Conservation (phyloP, 2,113 vertebrate genomes). For the Crotalus helleri region DNA sequence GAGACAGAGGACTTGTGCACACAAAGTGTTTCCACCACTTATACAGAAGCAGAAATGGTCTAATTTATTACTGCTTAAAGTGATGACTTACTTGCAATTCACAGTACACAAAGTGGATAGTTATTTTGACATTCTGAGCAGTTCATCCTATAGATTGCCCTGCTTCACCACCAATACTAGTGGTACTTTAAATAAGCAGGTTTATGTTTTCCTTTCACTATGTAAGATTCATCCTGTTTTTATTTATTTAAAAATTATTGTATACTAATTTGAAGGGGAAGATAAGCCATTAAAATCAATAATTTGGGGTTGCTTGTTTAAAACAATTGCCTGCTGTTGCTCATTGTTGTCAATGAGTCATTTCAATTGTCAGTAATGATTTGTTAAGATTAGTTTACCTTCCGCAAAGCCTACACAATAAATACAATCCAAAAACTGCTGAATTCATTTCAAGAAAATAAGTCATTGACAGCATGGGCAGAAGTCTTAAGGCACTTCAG, state of each 20-base stretch:
- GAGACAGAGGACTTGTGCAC: neutral
- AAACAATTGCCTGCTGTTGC: neutral
- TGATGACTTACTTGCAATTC: neutral
- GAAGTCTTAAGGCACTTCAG: neutral
- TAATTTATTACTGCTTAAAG: neutral
- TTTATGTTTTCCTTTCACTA: neutral
- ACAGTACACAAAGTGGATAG: neutral
- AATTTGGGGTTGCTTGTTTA: neutral
- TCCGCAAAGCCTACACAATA: neutral
- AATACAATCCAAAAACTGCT: neutral
- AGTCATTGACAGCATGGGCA: neutral
- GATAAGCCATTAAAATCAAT: neutral
- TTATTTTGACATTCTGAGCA: neutral
- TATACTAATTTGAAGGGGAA: neutral
- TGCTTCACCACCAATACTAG: neutral
- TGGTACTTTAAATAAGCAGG: neutral
- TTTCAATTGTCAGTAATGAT: neutral
- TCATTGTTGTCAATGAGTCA: neutral
- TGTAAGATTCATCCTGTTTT: neutral
- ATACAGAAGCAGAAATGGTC: neutral
- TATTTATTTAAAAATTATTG: neutral
- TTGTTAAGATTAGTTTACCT: neutral
- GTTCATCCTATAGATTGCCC: neutral
- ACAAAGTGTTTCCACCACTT: neutral
- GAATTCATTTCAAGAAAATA: neutral